These are phyloP conservation scores for Porites australiensis DNA, from an alignment of 64 coral and sea anemone genomes.

Conservation along the genomic window DNA sequence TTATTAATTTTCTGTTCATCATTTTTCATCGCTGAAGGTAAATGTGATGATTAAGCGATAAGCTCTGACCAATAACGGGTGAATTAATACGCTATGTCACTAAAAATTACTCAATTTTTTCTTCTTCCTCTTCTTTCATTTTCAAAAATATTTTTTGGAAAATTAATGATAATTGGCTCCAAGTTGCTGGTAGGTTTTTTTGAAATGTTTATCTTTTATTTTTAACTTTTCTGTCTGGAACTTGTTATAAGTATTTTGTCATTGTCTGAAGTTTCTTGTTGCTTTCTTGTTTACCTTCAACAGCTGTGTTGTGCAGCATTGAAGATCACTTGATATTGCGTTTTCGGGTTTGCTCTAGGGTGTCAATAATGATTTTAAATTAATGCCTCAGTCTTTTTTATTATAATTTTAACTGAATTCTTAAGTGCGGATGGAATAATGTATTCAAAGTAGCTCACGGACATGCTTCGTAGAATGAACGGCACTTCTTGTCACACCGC, in stretches of 20 bases:
- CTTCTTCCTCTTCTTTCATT: too few species aligned
- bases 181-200: background rate
- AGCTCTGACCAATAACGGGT: too few species aligned
- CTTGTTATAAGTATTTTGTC: background rate
- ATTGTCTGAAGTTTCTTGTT: background rate
- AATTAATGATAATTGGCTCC: background rate
- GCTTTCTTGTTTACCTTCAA: background rate
- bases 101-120: too few species aligned
- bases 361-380: background rate
- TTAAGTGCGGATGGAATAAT: background rate
- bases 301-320: background rate
- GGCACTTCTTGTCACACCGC: too few species aligned
- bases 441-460: background rate
- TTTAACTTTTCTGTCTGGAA: background rate
- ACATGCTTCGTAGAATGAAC: background rate
- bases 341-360: background rate
- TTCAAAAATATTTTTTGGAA: background rate
- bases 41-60: too few species aligned
- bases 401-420: background rate
- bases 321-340: background rate
- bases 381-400: background rate
- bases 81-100: too few species aligned
- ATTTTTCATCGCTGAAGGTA: too few species aligned
- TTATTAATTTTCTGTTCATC: too few species aligned
- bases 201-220: conserved; percentile 12